A percentile compares a stretch with the other conserved stretches of the same genome.
These are phyloP conservation scores for Sciurus vulgaris DNA, from an alignment of 2,797 vertebrate species.

Conservation along the genomic window DNA sequence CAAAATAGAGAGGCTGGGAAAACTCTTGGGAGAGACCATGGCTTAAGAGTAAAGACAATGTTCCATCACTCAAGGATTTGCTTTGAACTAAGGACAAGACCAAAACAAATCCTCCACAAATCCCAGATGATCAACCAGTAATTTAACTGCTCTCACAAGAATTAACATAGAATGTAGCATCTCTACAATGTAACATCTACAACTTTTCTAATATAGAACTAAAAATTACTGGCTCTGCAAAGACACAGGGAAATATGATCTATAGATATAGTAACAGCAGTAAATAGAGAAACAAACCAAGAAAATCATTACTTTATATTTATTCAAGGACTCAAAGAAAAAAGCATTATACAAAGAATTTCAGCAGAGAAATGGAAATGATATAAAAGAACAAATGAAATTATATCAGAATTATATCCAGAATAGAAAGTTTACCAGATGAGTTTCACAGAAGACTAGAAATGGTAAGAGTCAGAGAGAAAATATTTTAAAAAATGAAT, in stretches of 20 bases:
- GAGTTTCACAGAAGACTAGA: neutral
- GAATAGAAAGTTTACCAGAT: neutral
- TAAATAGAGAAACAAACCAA: neutral
- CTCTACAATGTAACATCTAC: no score
- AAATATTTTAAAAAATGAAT: neutral
- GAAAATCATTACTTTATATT: neutral
- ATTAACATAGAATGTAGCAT: neutral
- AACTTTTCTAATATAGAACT: neutral
- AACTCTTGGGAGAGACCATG: neutral
- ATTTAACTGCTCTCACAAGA: neutral
- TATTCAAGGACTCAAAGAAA: neutral
- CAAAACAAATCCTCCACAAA: neutral
- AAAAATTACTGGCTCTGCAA: neutral
- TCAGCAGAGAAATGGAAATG: neutral
- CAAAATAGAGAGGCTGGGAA: neutral
- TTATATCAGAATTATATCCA: neutral
- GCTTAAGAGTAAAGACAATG: neutral
- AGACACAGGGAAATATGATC: neutral
- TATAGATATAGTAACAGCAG: neutral
- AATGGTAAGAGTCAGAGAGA: neutral
- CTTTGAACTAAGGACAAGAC: neutral
- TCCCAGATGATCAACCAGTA: neutral
- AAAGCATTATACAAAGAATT: neutral
- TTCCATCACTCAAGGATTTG: neutral
- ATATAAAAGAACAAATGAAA: neutral